Evolutionary conservation across 2,797 vertebrate species (phyloP).

Genomic region (Taeniopygia guttata): DNA sequence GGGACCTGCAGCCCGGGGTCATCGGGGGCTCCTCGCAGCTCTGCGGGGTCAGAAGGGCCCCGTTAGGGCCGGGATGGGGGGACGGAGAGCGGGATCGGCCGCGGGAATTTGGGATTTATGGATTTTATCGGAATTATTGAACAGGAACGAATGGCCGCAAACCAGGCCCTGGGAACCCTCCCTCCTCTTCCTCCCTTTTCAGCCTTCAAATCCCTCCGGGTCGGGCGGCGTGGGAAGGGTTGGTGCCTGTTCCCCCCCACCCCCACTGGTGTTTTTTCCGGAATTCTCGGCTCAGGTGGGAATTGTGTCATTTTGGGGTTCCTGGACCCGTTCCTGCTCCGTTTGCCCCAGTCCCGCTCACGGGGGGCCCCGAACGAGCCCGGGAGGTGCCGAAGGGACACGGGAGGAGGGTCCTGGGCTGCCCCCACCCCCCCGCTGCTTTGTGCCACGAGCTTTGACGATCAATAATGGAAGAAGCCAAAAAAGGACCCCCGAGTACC

Average conservation of each 20-base stretch:
- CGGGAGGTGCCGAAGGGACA: neutral
- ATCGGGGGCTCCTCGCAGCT: too few species aligned
- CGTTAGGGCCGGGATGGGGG: neutral
- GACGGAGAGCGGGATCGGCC: fast-evolving
- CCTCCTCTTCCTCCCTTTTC: neutral
- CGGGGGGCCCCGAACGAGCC: neutral
- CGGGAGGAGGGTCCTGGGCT: neutral
- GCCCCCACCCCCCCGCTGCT: neutral
- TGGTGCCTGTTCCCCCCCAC: fast-evolving
- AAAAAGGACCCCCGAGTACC: neutral
- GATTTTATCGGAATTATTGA: fast-evolving
- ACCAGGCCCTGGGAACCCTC: neutral
- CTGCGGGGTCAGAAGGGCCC: too few species aligned
- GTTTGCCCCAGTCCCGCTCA: fast-evolving
- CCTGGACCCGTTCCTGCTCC: neutral
- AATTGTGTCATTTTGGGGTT: neutral
- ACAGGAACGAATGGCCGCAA: neutral
- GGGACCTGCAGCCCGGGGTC: too few species aligned
- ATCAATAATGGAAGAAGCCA: conserved; percentile 23
- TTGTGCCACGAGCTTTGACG: conserved; percentile 21
- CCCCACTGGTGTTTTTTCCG: fast-evolving
- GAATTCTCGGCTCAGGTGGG: neutral
- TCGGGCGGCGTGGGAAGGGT: fast-evolving
- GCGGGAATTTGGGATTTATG: neutral
- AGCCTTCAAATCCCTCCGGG: neutral